Evolutionary conservation across 2,797 vertebrate species (phyloP), one percentile per base, ranked within the genome.

Genomic region (Peromyscus nudipes): DNA sequence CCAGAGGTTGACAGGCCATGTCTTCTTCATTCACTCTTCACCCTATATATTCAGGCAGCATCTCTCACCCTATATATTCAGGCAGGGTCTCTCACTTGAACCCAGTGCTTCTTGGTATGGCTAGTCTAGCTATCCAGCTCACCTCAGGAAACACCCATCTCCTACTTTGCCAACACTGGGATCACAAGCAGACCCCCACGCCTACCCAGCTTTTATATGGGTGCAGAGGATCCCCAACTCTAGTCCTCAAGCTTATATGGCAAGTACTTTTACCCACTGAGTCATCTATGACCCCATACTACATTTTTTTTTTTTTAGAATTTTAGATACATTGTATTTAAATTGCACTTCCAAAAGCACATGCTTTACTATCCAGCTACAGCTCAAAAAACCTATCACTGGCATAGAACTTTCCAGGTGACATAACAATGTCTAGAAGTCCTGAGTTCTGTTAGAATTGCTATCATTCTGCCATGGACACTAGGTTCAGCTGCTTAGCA

Each of bases 361-460:
- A 55, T 27, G 43, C 64, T 40, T 95, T 94, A 83, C 27, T 91
- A 92, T 87, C 31, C 71, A 84, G 25, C 40, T 80, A 12, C 19
- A 69, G 55, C 60, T 86, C 46, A 95, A 93, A 97, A 92, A 64
- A 55, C 52, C 40, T 43, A 79, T 89, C 37, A 60, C 0, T 86
- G 82, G 40, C 25, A 37, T 67, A 91, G 97, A 97, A 96, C 77
- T 40, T 85, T 93, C 9, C 52, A 76, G 62, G 34, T 97, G 95
- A 97, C 92, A 13, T 91, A 97, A 97, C 92, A 97, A 97, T 97
- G 79, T 86, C 81, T 89, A 57, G 25, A 96, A 84, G 85, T 55
- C 65, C 40, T 69, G 34, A 55, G 67, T 97, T 97, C 96, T 94
- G 79, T 96, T 85, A 76, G 81, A 87, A 67, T 43, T 89, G 40